These are phyloP conservation scores for Conistra vaccinii DNA, from an alignment of 2,888 invertebrate genomes.

Conservation along the genomic window DNA sequence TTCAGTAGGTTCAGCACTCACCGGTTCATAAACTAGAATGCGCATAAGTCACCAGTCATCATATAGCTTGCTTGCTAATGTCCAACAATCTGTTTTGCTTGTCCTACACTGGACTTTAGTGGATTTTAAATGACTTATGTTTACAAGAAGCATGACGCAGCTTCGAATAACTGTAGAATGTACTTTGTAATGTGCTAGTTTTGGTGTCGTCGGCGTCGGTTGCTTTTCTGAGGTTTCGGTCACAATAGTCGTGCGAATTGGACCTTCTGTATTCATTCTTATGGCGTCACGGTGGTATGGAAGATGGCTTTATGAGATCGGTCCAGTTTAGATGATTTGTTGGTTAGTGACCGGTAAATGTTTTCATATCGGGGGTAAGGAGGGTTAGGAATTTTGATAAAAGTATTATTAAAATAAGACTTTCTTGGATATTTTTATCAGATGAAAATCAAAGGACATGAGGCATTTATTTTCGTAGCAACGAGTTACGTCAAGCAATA, in stretches of 20 bases:
- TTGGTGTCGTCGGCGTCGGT: neutral
- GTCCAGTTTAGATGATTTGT: constrained; percentile 61
- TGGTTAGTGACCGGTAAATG: constrained; percentile 62
- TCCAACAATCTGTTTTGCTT: too few relatives aligned
- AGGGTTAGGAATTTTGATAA: constrained; percentile 19
- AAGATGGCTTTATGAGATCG: constrained; percentile 63
- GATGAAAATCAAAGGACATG: neutral
- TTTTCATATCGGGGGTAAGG: constrained; percentile 47
- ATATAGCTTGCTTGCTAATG: too few relatives aligned
- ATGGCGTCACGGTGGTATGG: constrained; percentile 21
- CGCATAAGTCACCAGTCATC: neutral
- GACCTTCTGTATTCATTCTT: neutral
- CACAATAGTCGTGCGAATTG: neutral
- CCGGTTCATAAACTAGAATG: neutral
- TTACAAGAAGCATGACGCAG: neutral
- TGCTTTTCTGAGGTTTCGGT: neutral
- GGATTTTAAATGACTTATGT: neutral
- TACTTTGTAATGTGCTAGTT: neutral
- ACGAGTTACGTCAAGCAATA: neutral
- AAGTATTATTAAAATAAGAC: constrained; percentile 25
- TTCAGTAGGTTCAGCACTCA: neutral
- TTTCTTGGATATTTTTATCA: constrained; percentile 1
- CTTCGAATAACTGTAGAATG: too few relatives aligned
- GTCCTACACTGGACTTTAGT: neutral
- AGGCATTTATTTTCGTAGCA: neutral